phyloP scores from a whole-genome alignment of 2,113 vertebrate species.

The Pionites leucogaster region DNA sequence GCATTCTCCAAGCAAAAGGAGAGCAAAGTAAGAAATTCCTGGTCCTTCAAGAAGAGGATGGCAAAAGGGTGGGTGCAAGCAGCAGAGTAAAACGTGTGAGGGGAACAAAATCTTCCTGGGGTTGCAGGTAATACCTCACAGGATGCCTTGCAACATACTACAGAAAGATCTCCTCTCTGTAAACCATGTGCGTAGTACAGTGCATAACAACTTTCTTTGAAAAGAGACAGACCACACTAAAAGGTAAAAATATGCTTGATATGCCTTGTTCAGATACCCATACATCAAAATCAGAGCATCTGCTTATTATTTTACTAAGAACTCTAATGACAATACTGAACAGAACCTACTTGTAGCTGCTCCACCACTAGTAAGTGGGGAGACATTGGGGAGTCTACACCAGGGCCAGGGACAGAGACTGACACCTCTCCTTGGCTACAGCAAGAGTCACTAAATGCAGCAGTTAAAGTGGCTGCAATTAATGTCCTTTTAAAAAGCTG shows the following conservation, averaged over 20 bases:
- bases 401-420: neutral
- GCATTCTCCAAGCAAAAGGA: neutral
- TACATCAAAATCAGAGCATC: neutral
- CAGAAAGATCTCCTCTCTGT: neutral
- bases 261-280: neutral
- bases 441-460: neutral
- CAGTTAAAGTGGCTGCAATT: neutral
- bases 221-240: neutral
- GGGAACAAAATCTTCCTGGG: neutral
- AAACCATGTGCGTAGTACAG: rapidly evolving
- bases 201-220: neutral
- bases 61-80: neutral
- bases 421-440: neutral
- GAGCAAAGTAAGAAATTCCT: neutral
- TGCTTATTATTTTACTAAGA: neutral
- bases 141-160: neutral
- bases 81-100: neutral
- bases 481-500: neutral
- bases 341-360: neutral
- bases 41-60: neutral
- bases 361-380: neutral
- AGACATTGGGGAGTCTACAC: neutral
- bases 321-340: rapidly evolving
- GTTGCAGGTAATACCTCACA: neutral
- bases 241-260: neutral